Conservation (phyloP, 1,140 invertebrate genomes). For the Hylaeus volcanicus region DNA sequence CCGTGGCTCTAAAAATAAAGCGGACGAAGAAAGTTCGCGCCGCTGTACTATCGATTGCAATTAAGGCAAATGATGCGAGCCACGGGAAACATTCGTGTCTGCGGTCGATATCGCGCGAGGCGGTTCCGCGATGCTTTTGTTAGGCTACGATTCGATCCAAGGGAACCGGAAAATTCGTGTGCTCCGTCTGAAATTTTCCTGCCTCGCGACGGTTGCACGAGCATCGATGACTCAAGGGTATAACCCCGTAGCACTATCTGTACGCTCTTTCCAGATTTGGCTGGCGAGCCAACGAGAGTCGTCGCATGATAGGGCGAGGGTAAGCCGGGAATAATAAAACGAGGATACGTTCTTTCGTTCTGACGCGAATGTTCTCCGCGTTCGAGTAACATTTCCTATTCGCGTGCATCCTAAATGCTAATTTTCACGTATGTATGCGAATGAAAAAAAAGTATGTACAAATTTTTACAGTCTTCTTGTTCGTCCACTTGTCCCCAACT, state of each 20-base stretch:
- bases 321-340: slow-evolving; percentile 42
- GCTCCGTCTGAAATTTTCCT: not conserved
- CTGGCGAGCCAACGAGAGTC: slow-evolving; percentile 11
- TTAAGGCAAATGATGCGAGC: slow-evolving; percentile 16
- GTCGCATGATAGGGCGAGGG: slow-evolving; percentile 56
- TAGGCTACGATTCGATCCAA: not conserved
- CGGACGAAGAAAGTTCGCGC: slow-evolving; percentile 6
- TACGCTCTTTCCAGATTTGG: slow-evolving; percentile 32
- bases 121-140: not conserved
- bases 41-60: slow-evolving; percentile 30
- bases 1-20: not conserved
- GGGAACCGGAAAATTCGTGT: not conserved
- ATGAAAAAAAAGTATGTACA: no score
- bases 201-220: not conserved
- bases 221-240: slow-evolving; percentile 26
- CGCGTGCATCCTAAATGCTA: not conserved
- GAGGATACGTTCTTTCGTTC: not conserved
- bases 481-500: slow-evolving; percentile 19
- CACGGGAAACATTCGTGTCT: slow-evolving; percentile 1
- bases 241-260: slow-evolving; percentile 28
- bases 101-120: slow-evolving; percentile 22
- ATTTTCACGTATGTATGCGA: not conserved
- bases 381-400: not conserved
- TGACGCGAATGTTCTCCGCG: not conserved
- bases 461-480: not conserved